Evolutionary conservation across 2,888 invertebrate species (phyloP).

Genomic region (Crocallis elinguaria): DNA sequence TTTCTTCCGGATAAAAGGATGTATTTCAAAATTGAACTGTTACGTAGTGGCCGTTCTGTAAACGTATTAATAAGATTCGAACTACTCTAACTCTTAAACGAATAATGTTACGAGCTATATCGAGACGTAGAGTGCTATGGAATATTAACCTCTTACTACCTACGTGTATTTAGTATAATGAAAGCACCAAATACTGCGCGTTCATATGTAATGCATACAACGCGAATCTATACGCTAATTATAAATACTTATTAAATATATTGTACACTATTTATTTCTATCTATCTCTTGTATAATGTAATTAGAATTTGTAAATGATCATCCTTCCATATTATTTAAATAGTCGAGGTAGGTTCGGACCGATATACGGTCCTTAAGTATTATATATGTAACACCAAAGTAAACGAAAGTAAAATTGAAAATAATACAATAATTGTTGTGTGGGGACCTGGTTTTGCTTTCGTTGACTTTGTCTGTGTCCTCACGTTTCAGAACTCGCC

Average conservation of each 20-base stretch:
- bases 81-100: slow-evolving; percentile 28
- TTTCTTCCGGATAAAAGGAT: slow-evolving; percentile 11
- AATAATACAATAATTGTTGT: background rate
- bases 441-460: background rate
- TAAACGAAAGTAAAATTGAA: slow-evolving; percentile 6
- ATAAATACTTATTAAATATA: slow-evolving; percentile 63
- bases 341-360: slow-evolving; percentile 33
- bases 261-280: slow-evolving; percentile 76
- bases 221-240: slow-evolving; percentile 63
- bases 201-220: slow-evolving; percentile 57
- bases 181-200: slow-evolving; percentile 70
- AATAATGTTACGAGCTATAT: slow-evolving; percentile 29
- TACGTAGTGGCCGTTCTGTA: slow-evolving; percentile 73
- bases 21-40: slow-evolving; percentile 50
- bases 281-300: slow-evolving; percentile 75
- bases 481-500: slow-evolving; percentile 35
- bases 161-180: slow-evolving; percentile 48
- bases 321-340: slow-evolving; percentile 64
- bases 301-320: slow-evolving; percentile 77
- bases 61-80: slow-evolving; percentile 45
- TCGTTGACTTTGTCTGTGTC: slow-evolving; percentile 7
- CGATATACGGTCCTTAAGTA: slow-evolving; percentile 18
- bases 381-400: slow-evolving; percentile 32
- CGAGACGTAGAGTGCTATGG: slow-evolving; percentile 54
- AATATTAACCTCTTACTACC: slow-evolving; percentile 49